Percentiles rank a stretch among this genome's conserved stretches.
phyloP scores from a whole-genome alignment of 2,113 vertebrate genomes.

The Emydura subglobosa region DNA sequence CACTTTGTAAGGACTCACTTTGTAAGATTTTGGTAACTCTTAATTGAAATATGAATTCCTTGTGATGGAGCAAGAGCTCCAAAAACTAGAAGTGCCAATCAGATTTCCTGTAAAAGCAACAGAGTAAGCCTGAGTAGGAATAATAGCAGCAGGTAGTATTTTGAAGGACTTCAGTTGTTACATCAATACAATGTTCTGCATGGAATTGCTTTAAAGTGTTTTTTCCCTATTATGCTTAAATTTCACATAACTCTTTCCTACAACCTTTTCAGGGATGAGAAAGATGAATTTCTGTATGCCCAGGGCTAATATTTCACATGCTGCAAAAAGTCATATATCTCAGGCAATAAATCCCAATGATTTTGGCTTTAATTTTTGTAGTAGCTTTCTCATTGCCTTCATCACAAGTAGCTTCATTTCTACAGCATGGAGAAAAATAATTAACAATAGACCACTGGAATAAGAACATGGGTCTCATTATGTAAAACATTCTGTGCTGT shows the following conservation, averaged over 20 bases:
- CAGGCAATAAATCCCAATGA: neutral
- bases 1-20: neutral
- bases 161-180: neutral
- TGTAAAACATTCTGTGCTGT: neutral
- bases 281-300: neutral
- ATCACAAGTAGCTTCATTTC: neutral
- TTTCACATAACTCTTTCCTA: neutral
- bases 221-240: neutral
- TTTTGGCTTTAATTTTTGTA: neutral
- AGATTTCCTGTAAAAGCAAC: neutral
- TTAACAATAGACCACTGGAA: neutral
- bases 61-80: neutral
- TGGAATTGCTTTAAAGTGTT: neutral
- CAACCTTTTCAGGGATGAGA: neutral
- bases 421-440: rapidly evolving
- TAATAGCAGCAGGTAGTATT: neutral
- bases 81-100: neutral
- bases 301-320: neutral
- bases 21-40: neutral
- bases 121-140: neutral
- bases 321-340: neutral
- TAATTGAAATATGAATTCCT: neutral
- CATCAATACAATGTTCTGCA: neutral
- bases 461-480: neutral
- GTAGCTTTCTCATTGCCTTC: neutral